Evolutionary conservation across 2,797 vertebrate species (phyloP), one percentile per base, ranked within the genome.

Genomic region (Pterois miles): DNA sequence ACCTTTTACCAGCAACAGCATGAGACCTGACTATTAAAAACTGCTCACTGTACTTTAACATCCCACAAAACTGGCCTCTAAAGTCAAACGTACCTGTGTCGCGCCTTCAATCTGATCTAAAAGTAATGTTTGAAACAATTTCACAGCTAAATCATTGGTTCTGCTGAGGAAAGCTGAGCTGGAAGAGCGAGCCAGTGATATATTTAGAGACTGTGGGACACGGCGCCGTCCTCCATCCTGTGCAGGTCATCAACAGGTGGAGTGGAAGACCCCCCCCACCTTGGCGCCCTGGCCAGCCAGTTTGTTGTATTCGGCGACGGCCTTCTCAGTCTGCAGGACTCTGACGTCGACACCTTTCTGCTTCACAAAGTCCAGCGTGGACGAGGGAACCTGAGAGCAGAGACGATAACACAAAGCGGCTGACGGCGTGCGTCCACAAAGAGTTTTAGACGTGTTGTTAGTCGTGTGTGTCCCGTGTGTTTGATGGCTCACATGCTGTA

Each of bases 261-360:
- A 99, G 82, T 98, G 98, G 93, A 99, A 99, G 81, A 98, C 91
- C 0, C 98, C 98, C 1, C 97, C 98, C 40, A n/a, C 98, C 66
- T 86, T 95, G 82, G 90, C 91, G 0, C 98, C 97, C 74, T 86
- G 93, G 20, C 92, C 88, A 7, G 81, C 97, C 90, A 99, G 89
- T 20, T 89, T 82, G 8, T 99, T 99, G 87, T 99, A 99, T 65
- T 98, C 96, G 1, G 90, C 91, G 16, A 98, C 98, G 0, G 97
- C 97, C 86, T 94, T 95, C 88, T 98, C 96, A 0, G 97, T 99
- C 81, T 97, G 97, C 72, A 98, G 82, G 75, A 98, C 96, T 74
- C 84, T 71, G 56, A 97, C 94, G 0, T 96, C 94, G 0, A 99
- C 94, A 0, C 97, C 97, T 0, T 94, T 94, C 78, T 96, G 91